A percentile compares a stretch with the other conserved stretches of the same genome.
Conservation (phyloP, 2,797 vertebrate genomes). For the Cynodonichthys magdalenae region DNA sequence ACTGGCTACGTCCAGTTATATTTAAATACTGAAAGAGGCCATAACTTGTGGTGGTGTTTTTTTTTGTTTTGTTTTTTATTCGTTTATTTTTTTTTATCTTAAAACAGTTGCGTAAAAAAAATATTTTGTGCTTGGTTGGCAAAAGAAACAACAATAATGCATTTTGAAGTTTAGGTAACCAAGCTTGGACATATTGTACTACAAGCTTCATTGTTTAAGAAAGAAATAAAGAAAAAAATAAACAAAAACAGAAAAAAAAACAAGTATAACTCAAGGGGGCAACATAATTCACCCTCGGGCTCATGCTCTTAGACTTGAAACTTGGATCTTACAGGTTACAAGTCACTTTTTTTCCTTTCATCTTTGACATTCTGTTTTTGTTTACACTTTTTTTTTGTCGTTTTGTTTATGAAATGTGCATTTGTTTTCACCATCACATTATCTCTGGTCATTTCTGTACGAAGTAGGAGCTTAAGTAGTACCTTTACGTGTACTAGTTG, state of each 20-base stretch:
- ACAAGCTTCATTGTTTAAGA: slow-evolving; percentile 86
- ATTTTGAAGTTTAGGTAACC: slow-evolving; percentile 94
- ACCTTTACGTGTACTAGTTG: slow-evolving; percentile 84
- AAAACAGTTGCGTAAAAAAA: slow-evolving; percentile 92
- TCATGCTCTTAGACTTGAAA: slow-evolving; percentile 88
- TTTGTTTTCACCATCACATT: slow-evolving; percentile 67
- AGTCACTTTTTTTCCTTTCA: slow-evolving; percentile 71
- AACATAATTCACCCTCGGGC: slow-evolving; percentile 87
- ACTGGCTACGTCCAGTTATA: slow-evolving; percentile 86
- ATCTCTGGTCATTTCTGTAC: slow-evolving; percentile 73
- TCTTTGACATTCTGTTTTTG: slow-evolving; percentile 72
- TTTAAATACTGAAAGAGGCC: slow-evolving; percentile 99
- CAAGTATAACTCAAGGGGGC: slow-evolving; percentile 88
- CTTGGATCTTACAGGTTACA: slow-evolving; percentile 76
- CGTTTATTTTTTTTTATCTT: slow-evolving; percentile 62
- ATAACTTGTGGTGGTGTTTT: slow-evolving; percentile 73
- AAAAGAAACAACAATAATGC: slow-evolving; percentile 89
- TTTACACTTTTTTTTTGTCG: slow-evolving; percentile 58
- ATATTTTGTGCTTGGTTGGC: slow-evolving; percentile 98
- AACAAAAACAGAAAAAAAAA: slow-evolving; percentile 54
- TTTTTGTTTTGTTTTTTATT: slow-evolving; percentile 58
- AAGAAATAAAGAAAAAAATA: slow-evolving; percentile 41
- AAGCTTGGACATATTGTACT: slow-evolving; percentile 93
- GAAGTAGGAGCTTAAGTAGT: slow-evolving; percentile 77
- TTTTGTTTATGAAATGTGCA: slow-evolving; percentile 67